Evolutionary conservation across 2,113 vertebrate genomes (phyloP).

Genomic region (Henicopernis longicauda): DNA sequence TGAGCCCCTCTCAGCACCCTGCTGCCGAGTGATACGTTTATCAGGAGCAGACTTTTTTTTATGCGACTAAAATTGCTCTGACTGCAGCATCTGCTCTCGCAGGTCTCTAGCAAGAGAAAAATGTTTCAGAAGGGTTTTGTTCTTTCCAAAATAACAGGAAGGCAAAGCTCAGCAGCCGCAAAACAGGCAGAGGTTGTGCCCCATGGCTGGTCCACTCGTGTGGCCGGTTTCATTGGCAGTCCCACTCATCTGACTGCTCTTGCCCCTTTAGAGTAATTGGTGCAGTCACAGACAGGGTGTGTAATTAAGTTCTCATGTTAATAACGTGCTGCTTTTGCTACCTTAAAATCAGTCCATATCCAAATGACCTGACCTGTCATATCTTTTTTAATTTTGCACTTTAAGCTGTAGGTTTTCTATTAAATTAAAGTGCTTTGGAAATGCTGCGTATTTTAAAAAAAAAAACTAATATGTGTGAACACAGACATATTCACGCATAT

Average conservation of each 20-base stretch:
- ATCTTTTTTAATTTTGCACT: neutral
- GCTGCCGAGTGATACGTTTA: neutral
- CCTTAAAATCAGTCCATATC: neutral
- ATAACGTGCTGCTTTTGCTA: neutral
- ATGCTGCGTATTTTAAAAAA: neutral
- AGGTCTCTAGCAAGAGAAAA: neutral
- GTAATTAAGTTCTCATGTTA: neutral
- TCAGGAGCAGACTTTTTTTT: neutral
- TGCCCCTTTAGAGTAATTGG: neutral
- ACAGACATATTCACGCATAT: neutral
- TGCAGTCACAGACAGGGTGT: neutral
- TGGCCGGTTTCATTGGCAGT: neutral
- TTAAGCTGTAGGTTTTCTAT: neutral
- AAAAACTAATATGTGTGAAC: neutral
- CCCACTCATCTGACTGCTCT: neutral
- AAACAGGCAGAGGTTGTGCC: neutral
- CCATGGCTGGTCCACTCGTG: accelerated
- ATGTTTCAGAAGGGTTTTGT: neutral
- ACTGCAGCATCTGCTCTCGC: neutral
- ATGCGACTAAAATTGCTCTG: neutral
- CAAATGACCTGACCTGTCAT: neutral
- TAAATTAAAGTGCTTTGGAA: neutral
- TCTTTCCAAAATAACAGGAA: neutral
- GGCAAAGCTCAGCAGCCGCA: neutral
- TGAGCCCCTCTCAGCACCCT: neutral